These are phyloP conservation scores for Catamblyrhynchus diadema DNA, from an alignment of 2,797 vertebrate genomes.

Conservation along the genomic window DNA sequence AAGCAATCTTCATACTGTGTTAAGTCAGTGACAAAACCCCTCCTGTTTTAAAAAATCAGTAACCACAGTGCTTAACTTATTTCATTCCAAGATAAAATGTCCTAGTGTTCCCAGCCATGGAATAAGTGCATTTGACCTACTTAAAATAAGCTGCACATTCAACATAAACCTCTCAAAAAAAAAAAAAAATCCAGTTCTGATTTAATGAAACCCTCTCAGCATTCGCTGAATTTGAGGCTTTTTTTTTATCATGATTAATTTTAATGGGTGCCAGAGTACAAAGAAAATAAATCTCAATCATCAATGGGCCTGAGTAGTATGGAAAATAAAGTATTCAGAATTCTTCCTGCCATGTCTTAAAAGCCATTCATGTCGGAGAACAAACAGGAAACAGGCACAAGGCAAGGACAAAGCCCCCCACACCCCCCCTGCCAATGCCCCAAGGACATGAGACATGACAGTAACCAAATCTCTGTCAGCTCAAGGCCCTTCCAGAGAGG, in stretches of 20 bases:
- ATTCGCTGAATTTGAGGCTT: not conserved
- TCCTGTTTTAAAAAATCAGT: constrained; percentile 31
- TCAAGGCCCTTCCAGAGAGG: constrained; percentile 31
- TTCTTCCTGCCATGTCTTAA: constrained; percentile 50
- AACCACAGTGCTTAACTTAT: constrained; percentile 49
- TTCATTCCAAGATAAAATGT: constrained; percentile 41
- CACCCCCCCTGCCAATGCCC: constrained; percentile 18
- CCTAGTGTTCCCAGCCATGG: constrained; percentile 18
- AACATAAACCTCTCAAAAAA: constrained; percentile 28
- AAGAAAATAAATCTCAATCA: constrained; percentile 29
- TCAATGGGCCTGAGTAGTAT: constrained; percentile 44
- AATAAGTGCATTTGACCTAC: constrained; percentile 58
- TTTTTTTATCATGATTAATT: constrained; percentile 40
- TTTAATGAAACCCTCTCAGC: constrained; percentile 45
- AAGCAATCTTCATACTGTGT: constrained; percentile 99
- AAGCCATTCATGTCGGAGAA: constrained; percentile 48
- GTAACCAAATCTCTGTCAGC: constrained; percentile 60
- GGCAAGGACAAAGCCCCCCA: constrained; percentile 57
- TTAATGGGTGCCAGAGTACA: constrained; percentile 60
- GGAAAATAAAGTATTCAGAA: constrained; percentile 42
- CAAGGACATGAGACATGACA: constrained; percentile 47
- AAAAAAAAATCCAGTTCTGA: constrained; percentile 3
- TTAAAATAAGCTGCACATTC: constrained; percentile 37
- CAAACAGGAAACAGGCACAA: constrained; percentile 56
- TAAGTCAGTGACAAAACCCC: constrained; percentile 69